Percentiles rank a stretch among this genome's conserved stretches.
phyloP scores from a whole-genome alignment of 1,140 invertebrate genomes.

The Drosophila prosaltans region DNA sequence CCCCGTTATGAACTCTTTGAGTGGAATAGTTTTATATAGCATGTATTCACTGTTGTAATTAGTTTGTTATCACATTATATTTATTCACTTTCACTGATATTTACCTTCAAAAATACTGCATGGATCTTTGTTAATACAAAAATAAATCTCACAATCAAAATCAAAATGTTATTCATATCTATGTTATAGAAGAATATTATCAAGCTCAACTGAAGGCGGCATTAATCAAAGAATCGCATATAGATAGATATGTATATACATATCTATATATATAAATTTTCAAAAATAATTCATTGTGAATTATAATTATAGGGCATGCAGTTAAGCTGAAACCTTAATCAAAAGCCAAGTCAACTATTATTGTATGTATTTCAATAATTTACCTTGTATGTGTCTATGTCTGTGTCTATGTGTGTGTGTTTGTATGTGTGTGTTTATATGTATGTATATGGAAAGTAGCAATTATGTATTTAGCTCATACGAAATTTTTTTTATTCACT shows the following conservation, averaged over 20 bases:
- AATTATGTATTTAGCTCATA: background rate
- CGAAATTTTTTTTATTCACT: constrained; percentile 4
- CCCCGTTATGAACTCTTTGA: background rate
- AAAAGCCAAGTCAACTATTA: constrained; percentile 34
- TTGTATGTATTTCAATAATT: constrained; percentile 1
- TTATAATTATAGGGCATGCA: constrained; percentile 2
- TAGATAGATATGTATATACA: background rate
- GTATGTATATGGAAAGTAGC: background rate
- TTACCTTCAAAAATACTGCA: background rate
- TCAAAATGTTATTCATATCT: background rate
- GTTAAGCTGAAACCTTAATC: constrained; percentile 38
- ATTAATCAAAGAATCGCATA: background rate
- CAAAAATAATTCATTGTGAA: background rate
- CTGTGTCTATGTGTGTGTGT: constrained; percentile 2
- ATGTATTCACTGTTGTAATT: background rate
- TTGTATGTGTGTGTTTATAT: constrained; percentile 8
- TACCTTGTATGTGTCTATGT: constrained; percentile 20
- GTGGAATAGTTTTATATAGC: too few relatives aligned
- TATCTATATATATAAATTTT: background rate
- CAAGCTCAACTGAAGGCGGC: background rate
- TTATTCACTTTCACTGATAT: background rate
- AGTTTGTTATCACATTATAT: background rate
- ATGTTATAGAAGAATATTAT: too few relatives aligned
- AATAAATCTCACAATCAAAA: constrained; percentile 6
- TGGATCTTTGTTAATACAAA: background rate